phyloP scores from a whole-genome alignment of 2,888 invertebrate genomes.

The Drosophila falleni region DNA sequence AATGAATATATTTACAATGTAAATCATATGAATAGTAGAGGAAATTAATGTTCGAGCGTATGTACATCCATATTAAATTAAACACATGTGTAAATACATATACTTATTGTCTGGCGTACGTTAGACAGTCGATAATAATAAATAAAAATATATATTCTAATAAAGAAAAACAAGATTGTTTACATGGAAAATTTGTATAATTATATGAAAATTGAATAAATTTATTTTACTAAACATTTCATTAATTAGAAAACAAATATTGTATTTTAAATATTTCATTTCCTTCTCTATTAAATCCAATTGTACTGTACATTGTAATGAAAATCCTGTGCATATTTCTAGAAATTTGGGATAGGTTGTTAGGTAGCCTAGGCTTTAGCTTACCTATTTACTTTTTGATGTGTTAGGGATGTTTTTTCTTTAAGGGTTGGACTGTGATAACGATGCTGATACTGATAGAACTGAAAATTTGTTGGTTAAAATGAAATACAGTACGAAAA shows the following conservation, averaged over 20 bases:
- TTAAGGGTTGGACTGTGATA: conserved; percentile 16
- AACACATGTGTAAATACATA: neutral
- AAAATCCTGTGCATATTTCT: conserved; percentile 18
- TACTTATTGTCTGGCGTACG: neutral
- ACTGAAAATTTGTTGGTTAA: neutral
- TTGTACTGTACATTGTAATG: neutral
- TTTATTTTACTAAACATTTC: neutral
- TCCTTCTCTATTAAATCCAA: neutral
- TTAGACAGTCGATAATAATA: neutral
- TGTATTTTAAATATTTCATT: neutral
- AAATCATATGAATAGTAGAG: conserved; percentile 26
- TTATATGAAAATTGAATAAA: neutral
- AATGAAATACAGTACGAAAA: neutral
- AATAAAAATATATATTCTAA: neutral
- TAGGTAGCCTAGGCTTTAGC: neutral
- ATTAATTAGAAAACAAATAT: neutral
- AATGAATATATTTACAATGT: conserved; percentile 23
- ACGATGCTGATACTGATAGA: neutral
- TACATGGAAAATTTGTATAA: neutral
- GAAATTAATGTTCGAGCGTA: conserved; percentile 10
- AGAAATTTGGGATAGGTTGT: conserved; percentile 1
- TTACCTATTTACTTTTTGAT: neutral
- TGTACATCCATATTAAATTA: neutral
- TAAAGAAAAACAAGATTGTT: neutral
- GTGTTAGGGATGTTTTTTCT: conserved; percentile 30